These are phyloP conservation scores for Polypedilum vanderplanki DNA, from an alignment of 1,140 invertebrate genomes.

Conservation along the genomic window DNA sequence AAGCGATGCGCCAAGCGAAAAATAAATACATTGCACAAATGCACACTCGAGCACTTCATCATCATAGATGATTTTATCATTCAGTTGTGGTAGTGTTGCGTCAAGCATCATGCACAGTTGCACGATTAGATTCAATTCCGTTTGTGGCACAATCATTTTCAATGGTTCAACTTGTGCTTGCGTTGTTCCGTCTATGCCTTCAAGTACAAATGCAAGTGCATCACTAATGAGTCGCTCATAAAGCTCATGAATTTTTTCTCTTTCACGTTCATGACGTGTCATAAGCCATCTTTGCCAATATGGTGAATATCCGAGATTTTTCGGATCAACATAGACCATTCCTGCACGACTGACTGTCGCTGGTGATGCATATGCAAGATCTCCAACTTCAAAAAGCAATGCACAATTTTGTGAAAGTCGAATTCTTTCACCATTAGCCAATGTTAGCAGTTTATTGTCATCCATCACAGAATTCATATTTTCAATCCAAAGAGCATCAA, in stretches of 20 bases:
- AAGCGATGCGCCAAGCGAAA: slow-evolving; percentile 73
- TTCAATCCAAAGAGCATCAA: slow-evolving; percentile 89
- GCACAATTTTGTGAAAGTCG: slow-evolving; percentile 71
- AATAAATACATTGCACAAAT: slow-evolving; percentile 61
- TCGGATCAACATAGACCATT: slow-evolving; percentile 90
- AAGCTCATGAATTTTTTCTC: slow-evolving; percentile 43
- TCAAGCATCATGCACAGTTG: slow-evolving; percentile 80
- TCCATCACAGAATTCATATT: slow-evolving; percentile 97
- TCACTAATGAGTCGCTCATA: slow-evolving; percentile 67
- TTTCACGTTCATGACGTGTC: slow-evolving; percentile 37
- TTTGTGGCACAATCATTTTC: slow-evolving; percentile 74
- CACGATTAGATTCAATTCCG: slow-evolving; percentile 74
- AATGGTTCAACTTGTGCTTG: slow-evolving; percentile 65
- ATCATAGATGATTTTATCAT: slow-evolving; percentile 36
- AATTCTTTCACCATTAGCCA: slow-evolving; percentile 86
- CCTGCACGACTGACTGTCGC: slow-evolving; percentile 85
- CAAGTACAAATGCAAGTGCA: slow-evolving; percentile 65
- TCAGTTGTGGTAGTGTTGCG: slow-evolving; percentile 49
- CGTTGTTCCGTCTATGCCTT: slow-evolving; percentile 65
- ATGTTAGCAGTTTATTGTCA: slow-evolving; percentile 80
- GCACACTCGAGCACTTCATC: slow-evolving; percentile 46
- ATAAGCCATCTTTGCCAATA: slow-evolving; percentile 73
- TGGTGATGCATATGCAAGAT: slow-evolving; percentile 82
- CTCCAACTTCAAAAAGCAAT: slow-evolving; percentile 82
- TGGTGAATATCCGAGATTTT: slow-evolving; percentile 77